Percentiles rank a stretch among this genome's conserved stretches.
phyloP scores from a whole-genome alignment of 2,113 vertebrate genomes.

The Gulo gulo region DNA sequence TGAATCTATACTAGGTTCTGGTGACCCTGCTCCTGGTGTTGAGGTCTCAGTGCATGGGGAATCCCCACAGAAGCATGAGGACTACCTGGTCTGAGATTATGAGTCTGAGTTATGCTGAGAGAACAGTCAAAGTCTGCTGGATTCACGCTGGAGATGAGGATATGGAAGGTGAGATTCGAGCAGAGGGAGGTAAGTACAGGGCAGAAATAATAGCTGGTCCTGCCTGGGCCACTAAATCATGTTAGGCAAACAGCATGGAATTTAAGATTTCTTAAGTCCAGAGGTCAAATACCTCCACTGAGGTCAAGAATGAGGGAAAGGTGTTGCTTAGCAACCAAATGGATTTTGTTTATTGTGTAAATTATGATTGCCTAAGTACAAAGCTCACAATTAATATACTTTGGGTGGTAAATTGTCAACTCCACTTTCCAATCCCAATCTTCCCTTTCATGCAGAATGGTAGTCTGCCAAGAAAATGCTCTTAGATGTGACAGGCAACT shows the following conservation, averaged over 20 bases:
- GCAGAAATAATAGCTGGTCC: slow-evolving; percentile 27
- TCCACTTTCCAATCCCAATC: background rate
- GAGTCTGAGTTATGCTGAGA: background rate
- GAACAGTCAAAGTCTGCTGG: background rate
- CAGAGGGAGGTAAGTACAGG: background rate
- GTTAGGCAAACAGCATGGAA: slow-evolving; percentile 41
- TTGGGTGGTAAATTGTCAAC: slow-evolving; percentile 23
- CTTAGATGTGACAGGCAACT: background rate
- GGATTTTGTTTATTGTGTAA: slow-evolving; percentile 44
- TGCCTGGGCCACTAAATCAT: background rate
- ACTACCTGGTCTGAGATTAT: background rate
- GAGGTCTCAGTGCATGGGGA: background rate
- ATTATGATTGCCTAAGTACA: slow-evolving; percentile 25
- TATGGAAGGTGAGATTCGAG: slow-evolving; percentile 10
- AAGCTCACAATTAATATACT: slow-evolving; percentile 49
- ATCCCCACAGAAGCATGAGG: background rate
- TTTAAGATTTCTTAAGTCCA: slow-evolving; percentile 57
- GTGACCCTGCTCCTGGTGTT: background rate
- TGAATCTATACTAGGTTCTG: background rate
- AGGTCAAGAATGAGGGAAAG: slow-evolving; percentile 54
- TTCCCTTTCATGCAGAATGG: background rate
- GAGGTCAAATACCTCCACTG: slow-evolving; percentile 25
- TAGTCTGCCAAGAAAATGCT: slow-evolving; percentile 44
- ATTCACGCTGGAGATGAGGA: background rate
- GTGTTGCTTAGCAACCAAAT: slow-evolving; percentile 45